phyloP scores from a whole-genome alignment of 2,797 vertebrate genomes.

The Smutsia gigantea region DNA sequence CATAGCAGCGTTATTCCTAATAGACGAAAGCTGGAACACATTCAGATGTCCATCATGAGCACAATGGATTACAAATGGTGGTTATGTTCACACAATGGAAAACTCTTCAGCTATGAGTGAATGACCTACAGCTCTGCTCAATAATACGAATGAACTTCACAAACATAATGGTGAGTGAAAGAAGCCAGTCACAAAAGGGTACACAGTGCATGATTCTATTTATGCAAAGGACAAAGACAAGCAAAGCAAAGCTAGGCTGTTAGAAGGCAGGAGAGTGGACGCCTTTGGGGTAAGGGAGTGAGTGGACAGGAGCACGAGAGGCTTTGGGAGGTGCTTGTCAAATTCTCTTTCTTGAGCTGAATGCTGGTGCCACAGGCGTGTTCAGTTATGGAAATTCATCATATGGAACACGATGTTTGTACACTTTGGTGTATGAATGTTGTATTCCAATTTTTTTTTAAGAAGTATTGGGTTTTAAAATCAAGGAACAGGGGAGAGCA shows the following conservation, averaged over 20 bases:
- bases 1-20: background rate
- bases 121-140: background rate
- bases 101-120: background rate
- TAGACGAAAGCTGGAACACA: background rate
- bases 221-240: background rate
- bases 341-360: background rate
- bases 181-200: background rate
- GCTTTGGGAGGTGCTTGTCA: background rate
- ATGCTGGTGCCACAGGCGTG: background rate
- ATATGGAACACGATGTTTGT: background rate
- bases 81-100: background rate
- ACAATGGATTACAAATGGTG: background rate
- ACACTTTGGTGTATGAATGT: background rate
- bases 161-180: background rate
- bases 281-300: rapidly evolving
- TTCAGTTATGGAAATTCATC: background rate
- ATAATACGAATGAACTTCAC: background rate
- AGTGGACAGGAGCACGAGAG: background rate
- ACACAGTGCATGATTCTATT: background rate
- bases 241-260: background rate
- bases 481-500: background rate
- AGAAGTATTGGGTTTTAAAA: background rate
- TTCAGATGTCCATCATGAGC: background rate
- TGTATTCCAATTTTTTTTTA: background rate
- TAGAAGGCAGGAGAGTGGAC: background rate